These are phyloP conservation scores for Sarcoramphus papa DNA, from an alignment of 2,797 vertebrate genomes.

Conservation along the genomic window DNA sequence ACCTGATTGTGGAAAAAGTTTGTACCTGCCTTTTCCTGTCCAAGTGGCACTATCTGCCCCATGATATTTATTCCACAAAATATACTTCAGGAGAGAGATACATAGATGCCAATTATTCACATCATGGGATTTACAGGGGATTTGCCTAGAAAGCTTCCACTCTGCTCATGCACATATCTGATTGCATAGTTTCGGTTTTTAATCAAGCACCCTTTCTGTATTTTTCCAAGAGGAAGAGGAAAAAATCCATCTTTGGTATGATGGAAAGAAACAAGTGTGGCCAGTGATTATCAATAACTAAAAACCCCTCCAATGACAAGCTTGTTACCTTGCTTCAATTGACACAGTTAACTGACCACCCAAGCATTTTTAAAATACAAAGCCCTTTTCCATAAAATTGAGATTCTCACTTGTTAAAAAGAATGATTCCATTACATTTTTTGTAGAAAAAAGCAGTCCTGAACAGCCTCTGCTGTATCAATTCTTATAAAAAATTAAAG, in stretches of 20 bases:
- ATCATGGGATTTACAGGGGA: too few relatives aligned
- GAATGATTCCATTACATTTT: rapidly evolving
- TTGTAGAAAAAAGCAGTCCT: not conserved
- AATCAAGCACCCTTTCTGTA: not conserved
- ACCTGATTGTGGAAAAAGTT: not conserved
- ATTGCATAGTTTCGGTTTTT: not conserved
- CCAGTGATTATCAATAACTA: not conserved
- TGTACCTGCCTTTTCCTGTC: not conserved
- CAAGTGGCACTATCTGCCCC: not conserved
- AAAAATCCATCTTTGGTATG: not conserved
- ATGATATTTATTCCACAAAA: not conserved
- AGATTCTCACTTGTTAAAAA: not conserved
- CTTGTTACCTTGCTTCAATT: not conserved
- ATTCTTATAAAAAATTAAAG: not conserved
- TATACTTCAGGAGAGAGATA: not conserved
- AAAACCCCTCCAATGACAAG: not conserved
- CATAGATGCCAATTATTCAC: not conserved
- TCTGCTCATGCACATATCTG: not conserved
- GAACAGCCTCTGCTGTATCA: not conserved
- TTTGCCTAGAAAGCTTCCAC: not conserved
- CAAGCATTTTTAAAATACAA: not conserved
- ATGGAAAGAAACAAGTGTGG: not conserved
- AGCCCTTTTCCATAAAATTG: too few relatives aligned
- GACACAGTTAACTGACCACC: not conserved
- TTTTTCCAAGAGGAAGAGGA: not conserved